Percentiles rank a stretch among this genome's conserved stretches.
Conservation (phyloP, 1,140 invertebrate species). For the Trinorchestia longiramus region DNA sequence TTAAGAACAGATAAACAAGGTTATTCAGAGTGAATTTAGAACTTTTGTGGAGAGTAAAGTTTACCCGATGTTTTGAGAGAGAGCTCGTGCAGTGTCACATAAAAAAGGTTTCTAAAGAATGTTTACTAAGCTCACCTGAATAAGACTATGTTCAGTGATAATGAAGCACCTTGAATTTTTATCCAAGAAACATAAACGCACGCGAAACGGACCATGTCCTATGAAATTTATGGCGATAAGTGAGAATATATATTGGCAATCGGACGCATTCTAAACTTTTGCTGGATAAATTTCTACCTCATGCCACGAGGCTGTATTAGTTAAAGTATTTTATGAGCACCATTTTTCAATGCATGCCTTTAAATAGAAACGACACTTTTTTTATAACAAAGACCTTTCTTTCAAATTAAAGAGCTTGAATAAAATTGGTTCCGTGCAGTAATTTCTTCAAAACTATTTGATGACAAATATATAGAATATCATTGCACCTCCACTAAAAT, state of each 20-base stretch:
- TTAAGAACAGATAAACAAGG: conserved; percentile 26
- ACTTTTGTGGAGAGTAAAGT: neutral
- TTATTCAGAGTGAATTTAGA: neutral
- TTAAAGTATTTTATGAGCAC: neutral
- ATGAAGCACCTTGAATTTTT: conserved; percentile 1
- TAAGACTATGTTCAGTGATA: neutral
- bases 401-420: neutral
- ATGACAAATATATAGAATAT: neutral
- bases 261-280: neutral
- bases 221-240: neutral
- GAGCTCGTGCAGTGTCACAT: neutral
- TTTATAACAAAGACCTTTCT: neutral
- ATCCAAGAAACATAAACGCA: conserved; percentile 1
- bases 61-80: neutral
- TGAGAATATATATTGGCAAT: neutral
- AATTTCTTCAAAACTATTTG: neutral
- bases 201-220: neutral
- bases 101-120: conserved; percentile 1
- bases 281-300: neutral
- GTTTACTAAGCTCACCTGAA: neutral
- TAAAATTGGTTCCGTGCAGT: neutral
- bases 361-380: neutral
- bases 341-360: neutral
- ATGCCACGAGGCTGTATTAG: neutral
- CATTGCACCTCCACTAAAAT: neutral